These are phyloP conservation scores for Lumbricus terrestris DNA, from an alignment of 2,888 invertebrate species.

Conservation along the genomic window DNA sequence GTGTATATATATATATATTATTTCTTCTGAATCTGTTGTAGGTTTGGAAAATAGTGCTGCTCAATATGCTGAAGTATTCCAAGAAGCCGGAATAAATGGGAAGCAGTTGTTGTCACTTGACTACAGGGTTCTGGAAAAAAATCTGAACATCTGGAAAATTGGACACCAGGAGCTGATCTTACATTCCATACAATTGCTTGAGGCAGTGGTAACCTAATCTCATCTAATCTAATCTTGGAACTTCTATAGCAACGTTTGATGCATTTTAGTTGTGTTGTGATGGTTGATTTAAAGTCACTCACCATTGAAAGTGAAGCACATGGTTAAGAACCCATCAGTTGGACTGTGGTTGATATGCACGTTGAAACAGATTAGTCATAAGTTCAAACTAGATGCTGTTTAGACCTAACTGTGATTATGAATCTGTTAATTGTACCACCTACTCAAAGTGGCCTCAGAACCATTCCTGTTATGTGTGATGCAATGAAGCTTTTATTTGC, in stretches of 20 bases:
- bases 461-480: not conserved
- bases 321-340: too few relatives aligned
- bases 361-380: too few relatives aligned
- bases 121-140: conserved; percentile 68
- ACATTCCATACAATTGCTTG: conserved; percentile 85
- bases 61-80: not conserved
- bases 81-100: not conserved
- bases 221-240: not conserved
- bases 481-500: too few relatives aligned
- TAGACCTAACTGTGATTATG: not conserved
- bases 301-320: too few relatives aligned
- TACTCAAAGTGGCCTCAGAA: not conserved
- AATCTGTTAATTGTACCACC: not conserved
- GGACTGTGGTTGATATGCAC: too few relatives aligned
- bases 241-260: not conserved
- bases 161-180: conserved; percentile 91
- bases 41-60: not conserved
- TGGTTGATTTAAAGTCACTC: not conserved
- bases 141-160: conserved; percentile 79
- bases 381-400: too few relatives aligned
- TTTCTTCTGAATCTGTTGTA: not conserved
- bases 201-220: conserved; percentile 67
- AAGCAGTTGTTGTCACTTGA: not conserved
- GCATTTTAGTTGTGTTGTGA: not conserved
- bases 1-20: not conserved